Evolutionary conservation across 2,797 vertebrate species (phyloP).

Genomic region (Takifugu rubripes): DNA sequence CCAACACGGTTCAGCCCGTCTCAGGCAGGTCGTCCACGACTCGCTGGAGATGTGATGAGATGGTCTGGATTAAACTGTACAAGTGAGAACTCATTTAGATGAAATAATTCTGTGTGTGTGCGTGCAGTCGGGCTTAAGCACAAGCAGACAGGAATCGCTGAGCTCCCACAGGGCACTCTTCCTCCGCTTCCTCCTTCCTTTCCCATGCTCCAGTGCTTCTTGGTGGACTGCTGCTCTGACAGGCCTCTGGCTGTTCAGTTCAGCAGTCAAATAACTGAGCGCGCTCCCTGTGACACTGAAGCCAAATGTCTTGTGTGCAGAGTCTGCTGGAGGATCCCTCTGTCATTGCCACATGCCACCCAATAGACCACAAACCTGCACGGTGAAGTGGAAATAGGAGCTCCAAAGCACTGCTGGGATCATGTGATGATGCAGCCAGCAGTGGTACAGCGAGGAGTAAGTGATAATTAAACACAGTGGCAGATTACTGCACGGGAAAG

Average conservation of each 20-base stretch:
- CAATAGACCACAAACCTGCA: conserved; percentile 17
- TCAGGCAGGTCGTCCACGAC: not conserved
- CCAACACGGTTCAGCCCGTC: conserved; percentile 23
- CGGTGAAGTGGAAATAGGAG: conserved; percentile 12
- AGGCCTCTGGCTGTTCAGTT: conserved; percentile 50
- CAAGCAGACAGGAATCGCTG: not conserved
- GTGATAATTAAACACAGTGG: conserved; percentile 3
- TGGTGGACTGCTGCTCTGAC: conserved; percentile 41
- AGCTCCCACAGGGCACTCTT: conserved; percentile 56
- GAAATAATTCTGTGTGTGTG: no score
- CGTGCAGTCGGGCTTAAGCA: no score
- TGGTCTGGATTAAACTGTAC: no score
- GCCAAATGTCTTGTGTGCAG: conserved; percentile 43
- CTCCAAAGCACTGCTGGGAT: not conserved
- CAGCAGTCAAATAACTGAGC: conserved; percentile 52
- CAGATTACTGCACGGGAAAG: not conserved
- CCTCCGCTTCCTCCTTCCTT: conserved; percentile 11
- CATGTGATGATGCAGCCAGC: not conserved
- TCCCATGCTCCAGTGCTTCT: conserved; percentile 41
- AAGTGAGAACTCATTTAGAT: no score
- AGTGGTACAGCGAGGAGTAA: not conserved
- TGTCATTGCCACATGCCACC: conserved; percentile 8
- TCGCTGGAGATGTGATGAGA: no score
- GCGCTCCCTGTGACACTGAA: conserved; percentile 36
- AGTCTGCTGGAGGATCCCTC: conserved; percentile 35